Evolutionary conservation across 1,140 invertebrate species (phyloP), one percentile per base, ranked within the genome.

Genomic region (Gonatopus flavifemur): DNA sequence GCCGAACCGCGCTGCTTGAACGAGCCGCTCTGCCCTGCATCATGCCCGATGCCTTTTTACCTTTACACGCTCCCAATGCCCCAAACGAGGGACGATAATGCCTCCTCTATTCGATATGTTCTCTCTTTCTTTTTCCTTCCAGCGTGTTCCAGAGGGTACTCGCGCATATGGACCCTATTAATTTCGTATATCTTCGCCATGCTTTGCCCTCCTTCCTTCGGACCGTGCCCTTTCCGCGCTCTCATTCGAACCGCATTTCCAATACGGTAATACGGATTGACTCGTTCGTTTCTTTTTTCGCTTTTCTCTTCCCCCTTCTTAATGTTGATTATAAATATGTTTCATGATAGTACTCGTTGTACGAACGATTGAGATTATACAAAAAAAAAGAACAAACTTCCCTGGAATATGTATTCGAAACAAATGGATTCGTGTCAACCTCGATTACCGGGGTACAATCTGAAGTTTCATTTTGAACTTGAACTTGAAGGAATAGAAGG

Each of bases 111-210:
- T 49, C 53, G 56, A 57, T 52, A 44, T 55, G 51, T 59, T 55
- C 54, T 51, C 33, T 30, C 18, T 15, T 30, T 30, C 38, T 56
- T 21, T 13, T 30, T 44, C 36, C 47, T 58, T 56, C 49, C 63
- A 56, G 56, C 64, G 56, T 59, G 59, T 57, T 47, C n/a, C n/a
- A n/a, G n/a, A n/a, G n/a, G n/a, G n/a, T n/a, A n/a, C n/a, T n/a
- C n/a, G n/a, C 57, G 55, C 57, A 69, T 65, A 74, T 70, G 66
- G 73, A 72, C 73, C 76, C 70, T 76, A 76, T 73, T 75, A 75
- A 76, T 77, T 75, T 67, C 56, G 42, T 61, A 67, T 68, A 58
- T 50, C 50, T 47, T 7, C 20, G 15, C 20, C 22, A 7, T 2
- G 20, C 25, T 24, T 13, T 21, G 2, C 19, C 16, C 24, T 10